Evolutionary conservation across 2,888 invertebrate genomes (phyloP).

Genomic region (Fragum whitleyi): DNA sequence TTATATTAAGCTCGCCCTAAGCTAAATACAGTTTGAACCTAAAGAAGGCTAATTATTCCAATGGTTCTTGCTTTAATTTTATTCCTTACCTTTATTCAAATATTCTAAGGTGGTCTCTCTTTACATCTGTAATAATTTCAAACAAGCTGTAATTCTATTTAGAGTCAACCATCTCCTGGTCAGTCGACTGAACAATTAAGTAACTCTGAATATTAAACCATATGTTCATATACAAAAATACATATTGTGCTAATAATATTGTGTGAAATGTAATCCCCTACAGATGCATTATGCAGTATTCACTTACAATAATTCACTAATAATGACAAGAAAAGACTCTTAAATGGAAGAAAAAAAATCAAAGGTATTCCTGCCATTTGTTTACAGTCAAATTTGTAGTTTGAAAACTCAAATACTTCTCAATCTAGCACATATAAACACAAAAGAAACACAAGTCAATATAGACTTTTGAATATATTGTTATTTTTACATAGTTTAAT

Average conservation of each 20-base stretch:
- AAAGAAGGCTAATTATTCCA: no score
- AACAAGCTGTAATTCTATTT: constrained; percentile 48
- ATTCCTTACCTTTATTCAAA: no score
- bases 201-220: constrained; percentile 6
- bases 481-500: no score
- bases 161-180: constrained; percentile 57
- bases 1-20: no score
- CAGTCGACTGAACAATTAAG: constrained; percentile 38
- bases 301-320: constrained; percentile 28
- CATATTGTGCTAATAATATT: constrained; percentile 29
- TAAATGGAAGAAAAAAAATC: constrained; percentile 25
- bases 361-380: constrained; percentile 26
- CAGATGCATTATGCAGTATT: constrained; percentile 56
- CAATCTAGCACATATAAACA: no score
- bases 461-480: no score
- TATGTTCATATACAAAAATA: constrained; percentile 52
- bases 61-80: no score
- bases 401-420: background rate
- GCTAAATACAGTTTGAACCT: no score
- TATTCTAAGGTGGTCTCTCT: no score
- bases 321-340: background rate
- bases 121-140: background rate
- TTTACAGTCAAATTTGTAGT: constrained; percentile 18
- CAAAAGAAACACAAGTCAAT: no score
- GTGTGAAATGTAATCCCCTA: constrained; percentile 13